Percentiles rank a stretch among this genome's conserved stretches.
Evolutionary conservation across 2,113 vertebrate genomes (phyloP).

Genomic region (Orientallactaga bullata): DNA sequence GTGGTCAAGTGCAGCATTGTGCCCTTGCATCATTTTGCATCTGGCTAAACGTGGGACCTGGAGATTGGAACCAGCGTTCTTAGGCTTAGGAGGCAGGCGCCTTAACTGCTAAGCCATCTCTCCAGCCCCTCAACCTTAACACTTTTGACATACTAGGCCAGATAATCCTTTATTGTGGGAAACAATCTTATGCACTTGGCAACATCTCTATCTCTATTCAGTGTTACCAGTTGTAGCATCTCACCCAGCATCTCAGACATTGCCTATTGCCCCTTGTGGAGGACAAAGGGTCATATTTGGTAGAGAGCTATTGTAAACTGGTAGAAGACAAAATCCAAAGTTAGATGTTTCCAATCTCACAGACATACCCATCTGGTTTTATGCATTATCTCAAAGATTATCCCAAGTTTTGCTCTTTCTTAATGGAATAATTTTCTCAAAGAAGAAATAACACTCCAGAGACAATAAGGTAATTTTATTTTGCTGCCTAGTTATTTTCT

Average conservation of each 20-base stretch:
- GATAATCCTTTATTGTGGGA: not conserved
- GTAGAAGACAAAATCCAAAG: not conserved
- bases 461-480: slow-evolving; percentile 74
- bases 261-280: not conserved
- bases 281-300: not conserved
- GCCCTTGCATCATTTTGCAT: too few species aligned
- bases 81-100: too few species aligned
- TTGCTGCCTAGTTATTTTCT: slow-evolving; percentile 69
- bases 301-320: not conserved
- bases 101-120: too few species aligned
- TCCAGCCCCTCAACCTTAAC: not conserved
- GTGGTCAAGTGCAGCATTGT: too few species aligned
- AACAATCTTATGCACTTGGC: too few species aligned
- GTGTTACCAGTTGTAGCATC: too few species aligned
- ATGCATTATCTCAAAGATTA: not conserved
- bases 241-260: not conserved
- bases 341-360: not conserved
- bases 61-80: too few species aligned
- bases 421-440: slow-evolving; percentile 34
- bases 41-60: too few species aligned
- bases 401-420: not conserved
- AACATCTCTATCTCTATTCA: not conserved
- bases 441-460: slow-evolving; percentile 57
- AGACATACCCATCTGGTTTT: not conserved
- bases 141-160: not conserved